A percentile compares a stretch with the other conserved stretches of the same genome.
phyloP scores from a whole-genome alignment of 2,888 invertebrate genomes.

The Oxyscelio sp. region DNA sequence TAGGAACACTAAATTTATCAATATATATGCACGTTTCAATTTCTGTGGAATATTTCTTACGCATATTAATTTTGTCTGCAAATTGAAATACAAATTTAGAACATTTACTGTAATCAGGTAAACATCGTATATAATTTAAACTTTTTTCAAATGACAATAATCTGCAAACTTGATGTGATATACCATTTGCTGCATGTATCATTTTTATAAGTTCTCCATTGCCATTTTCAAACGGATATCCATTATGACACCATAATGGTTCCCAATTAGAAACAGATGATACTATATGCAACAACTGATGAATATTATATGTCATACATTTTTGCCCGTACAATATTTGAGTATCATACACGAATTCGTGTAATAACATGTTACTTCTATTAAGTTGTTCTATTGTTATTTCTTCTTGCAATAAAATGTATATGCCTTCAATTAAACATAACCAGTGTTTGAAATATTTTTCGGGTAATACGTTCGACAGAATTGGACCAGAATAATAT shows the following conservation, averaged over 20 bases:
- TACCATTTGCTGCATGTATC: background rate
- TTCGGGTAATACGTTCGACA: background rate
- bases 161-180: background rate
- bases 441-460: background rate
- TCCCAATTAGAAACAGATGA: background rate
- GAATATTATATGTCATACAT: conserved; percentile 1
- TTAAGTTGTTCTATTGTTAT: conserved; percentile 1
- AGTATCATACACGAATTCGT: background rate
- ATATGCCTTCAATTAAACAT: background rate
- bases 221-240: background rate
- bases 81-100: background rate
- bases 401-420: background rate
- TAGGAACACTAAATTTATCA: background rate
- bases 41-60: background rate
- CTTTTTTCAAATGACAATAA: background rate
- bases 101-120: background rate
- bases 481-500: conserved; percentile 3
- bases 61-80: background rate
- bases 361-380: background rate
- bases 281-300: background rate
- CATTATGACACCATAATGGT: conserved; percentile 5
- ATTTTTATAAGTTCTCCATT: background rate
- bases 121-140: background rate
- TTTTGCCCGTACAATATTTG: background rate
- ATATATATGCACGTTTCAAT: background rate